Base-by-base conservation (phyloP, 2,888 invertebrate genomes). In the Vanessa cardui region DNA sequence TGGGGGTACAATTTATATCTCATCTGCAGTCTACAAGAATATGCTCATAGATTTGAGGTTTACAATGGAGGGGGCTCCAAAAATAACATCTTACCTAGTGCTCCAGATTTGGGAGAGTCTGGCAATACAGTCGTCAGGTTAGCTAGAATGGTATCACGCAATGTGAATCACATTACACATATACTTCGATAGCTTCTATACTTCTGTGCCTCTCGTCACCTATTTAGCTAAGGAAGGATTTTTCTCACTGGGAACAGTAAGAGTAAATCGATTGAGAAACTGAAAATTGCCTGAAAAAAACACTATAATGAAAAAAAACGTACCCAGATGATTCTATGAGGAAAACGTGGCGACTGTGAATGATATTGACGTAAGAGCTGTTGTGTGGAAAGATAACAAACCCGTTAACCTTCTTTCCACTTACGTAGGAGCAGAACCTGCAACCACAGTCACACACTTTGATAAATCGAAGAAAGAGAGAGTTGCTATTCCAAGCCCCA, bases 351-450 rank as follows among this genome's bases (percentile, higher is more conserved):
- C 78, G 67, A 74, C 72, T 20, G 18, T 20, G 18, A 77, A 79
- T 73, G 76, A 47, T 73, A 72, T 74, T 66, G 77, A 78, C 54
- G 72, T 80, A 70, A 74, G 72, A 69, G 49, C 20, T 20, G 20
- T 20, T 49, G 18, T 18, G 18, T 84, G 83, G 82, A 83, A 83
- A 73, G 83, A 83, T 70, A 83, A 81, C 64, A 83, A 82, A 71
- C 78, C 75, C 68, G 81, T 83, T 62, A 76, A 72, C 64, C 73
- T 83, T 68, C 73, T 80, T 71, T 83, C 83, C 65, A 79, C 82
- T 50, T 83, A 79, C 67, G 80, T 80, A 71, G 82, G 81, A 64
- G 78, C 76, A 73, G 76, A 80, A 76, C 78, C 77, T 73, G 76
- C 72, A 72, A 72, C 73, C 65, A 78, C 74, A 73, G 74, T 79